phyloP scores from a whole-genome alignment of 2,797 vertebrate species.

The Loriculus beryllinus region DNA sequence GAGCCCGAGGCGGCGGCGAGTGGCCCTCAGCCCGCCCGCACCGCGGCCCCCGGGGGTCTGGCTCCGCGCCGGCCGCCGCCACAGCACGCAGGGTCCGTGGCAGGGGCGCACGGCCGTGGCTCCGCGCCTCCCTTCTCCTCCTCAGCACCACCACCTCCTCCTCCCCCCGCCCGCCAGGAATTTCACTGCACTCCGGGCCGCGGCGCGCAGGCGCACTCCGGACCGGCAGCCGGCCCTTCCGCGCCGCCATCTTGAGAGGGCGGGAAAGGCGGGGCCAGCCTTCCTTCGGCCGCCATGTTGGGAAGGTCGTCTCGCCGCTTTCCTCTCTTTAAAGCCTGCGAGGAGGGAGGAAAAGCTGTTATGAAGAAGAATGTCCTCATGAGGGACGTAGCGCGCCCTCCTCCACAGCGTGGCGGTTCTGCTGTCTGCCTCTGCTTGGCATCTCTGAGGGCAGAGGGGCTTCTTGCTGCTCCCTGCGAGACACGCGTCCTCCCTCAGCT shows the following conservation, averaged over 20 bases:
- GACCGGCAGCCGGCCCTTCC: background rate
- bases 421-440: background rate
- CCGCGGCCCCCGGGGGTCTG: constrained; percentile 78
- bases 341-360: fast-evolving
- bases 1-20: constrained; percentile 77
- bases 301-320: constrained; percentile 35
- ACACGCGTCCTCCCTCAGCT: background rate
- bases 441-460: background rate
- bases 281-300: constrained; percentile 47
- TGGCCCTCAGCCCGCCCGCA: constrained; percentile 71
- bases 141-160: constrained; percentile 36
- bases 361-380: background rate
- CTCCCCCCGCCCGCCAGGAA: constrained; percentile 56
- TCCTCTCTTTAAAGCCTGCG: fast-evolving
- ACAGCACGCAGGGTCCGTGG: constrained; percentile 64
- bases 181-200: constrained; percentile 61
- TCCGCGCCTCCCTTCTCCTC: constrained; percentile 47
- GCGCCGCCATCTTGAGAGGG: constrained; percentile 48
- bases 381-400: fast-evolving
- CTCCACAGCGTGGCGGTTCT: background rate
- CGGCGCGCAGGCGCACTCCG: constrained; percentile 47
- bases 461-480: background rate
- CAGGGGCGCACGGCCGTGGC: constrained; percentile 55
- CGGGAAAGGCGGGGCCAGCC: background rate
- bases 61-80: constrained; percentile 59